Base-by-base conservation (phyloP, 2,797 vertebrate species). In the Setipinna tenuifilis region DNA sequence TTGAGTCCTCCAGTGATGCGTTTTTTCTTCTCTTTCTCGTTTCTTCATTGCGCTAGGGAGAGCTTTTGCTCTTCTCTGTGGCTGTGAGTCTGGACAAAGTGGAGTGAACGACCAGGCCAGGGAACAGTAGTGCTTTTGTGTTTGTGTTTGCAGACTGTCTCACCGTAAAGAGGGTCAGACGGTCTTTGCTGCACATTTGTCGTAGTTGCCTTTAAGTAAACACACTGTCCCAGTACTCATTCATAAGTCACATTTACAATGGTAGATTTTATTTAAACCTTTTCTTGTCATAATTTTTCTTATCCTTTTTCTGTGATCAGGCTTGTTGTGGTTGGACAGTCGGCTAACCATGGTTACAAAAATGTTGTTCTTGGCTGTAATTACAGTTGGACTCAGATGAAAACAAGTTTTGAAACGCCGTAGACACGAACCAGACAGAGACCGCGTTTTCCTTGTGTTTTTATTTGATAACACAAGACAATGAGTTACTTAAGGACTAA, bases 71-170 rank as follows among this genome's bases (percentile, higher is more conserved):
- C 28, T 75, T 41, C 31, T 17, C 28, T 16, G 2, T 16, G 65
- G 65, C 14, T 71, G n/a, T 62, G 28, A 71, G 68, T 35, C 68
- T 75, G 68, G 14, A 16, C 17, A 65, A 10, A 17, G 68, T 75
- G 16, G 28, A 35, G 68, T 2, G 6, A 50, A 83, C 25, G 46
- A 82, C 48, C 57, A 35, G 48, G 41, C 25, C 46, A 28, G 84
- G 81, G 62, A 57, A 85, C 81, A 85, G 85, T 71, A 58, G 59
- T 82, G 28, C 81, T 83, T 57, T 85, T 85, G 85, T 85, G 44
- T 85, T 25, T 62, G 14, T 81, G 46, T 68, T 48, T 65, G 68
- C 59, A 14, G 46, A 12, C 35, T 41, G 31, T 46, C 10, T 58
- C 46, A 35, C 83, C 44, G 75, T 59, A 81, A 85, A 83, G 57